A percentile compares a stretch with the other conserved stretches of the same genome.
These are phyloP conservation scores for Hemiprocne comata DNA, from an alignment of 2,113 vertebrate genomes.

Conservation along the genomic window DNA sequence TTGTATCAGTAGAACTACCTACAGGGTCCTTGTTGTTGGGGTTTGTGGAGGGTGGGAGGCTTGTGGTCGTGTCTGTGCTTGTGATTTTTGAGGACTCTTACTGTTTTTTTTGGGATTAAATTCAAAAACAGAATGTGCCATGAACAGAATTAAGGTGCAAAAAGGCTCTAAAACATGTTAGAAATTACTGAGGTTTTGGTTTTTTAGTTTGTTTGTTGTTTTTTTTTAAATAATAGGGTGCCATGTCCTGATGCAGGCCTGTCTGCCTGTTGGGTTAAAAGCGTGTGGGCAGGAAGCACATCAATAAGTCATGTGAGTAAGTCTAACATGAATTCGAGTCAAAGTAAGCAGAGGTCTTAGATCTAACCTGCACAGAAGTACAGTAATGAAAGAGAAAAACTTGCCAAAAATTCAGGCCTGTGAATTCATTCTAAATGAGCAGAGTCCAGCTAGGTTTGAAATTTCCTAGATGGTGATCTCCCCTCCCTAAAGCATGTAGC, in stretches of 20 bases:
- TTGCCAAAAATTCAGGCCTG: constrained; percentile 28
- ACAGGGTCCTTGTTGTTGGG: accelerated
- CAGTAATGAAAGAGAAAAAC: neutral
- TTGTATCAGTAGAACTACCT: neutral
- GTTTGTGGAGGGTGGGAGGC: no score
- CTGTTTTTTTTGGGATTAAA: neutral
- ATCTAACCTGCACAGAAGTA: neutral
- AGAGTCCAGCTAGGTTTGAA: constrained; percentile 18
- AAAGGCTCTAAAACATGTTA: neutral
- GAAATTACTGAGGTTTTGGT: neutral
- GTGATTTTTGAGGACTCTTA: neutral
- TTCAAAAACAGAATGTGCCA: neutral
- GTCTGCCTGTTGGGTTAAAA: neutral
- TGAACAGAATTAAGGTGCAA: neutral
- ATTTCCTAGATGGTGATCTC: neutral
- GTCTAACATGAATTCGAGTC: neutral
- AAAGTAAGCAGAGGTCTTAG: neutral
- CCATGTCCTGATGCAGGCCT: neutral
- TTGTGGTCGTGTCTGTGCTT: neutral
- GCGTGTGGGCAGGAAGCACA: neutral
- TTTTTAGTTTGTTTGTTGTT: no score
- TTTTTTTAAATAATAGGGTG: neutral
- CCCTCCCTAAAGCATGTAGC: neutral
- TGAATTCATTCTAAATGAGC: neutral
- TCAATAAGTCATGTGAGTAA: neutral